Base-by-base conservation (phyloP, 2,888 invertebrate species). In the Epicampocera succincta region DNA sequence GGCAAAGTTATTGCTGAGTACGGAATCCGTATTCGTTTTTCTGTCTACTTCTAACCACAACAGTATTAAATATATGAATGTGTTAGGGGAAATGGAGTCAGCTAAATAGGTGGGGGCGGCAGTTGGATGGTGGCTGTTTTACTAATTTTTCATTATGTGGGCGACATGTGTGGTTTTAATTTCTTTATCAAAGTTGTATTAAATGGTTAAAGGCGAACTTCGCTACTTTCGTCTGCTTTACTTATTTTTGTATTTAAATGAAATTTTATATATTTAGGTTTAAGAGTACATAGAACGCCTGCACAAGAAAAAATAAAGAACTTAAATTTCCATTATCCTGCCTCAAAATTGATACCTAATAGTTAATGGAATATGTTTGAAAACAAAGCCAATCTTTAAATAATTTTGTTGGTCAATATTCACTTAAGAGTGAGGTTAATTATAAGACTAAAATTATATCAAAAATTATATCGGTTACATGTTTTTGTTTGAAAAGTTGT, bases 101-200 rank as follows among this genome's bases (percentile, higher is more conserved):
- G 33, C 33, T 9, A 33, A 33, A 33, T 33, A 9, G 54, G 48
- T 11, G 63, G 60, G 17, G 65, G 50, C 17, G 19, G 58, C 46
- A 76, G 56, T 40, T 56, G 21, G 50, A 79, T 77, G 84, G 80
- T 83, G 48, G 77, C 74, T 75, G 69, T 84, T 85, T 83, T 87
- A 87, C 87, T 88, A 88, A 89, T 88, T 89, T 89, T 86, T 86
- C 87, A 87, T 87, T 86, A 87, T 87, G 86, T 85, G 87, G 86
- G 87, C 86, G 88, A 88, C 88, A 88, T 88, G 88, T 88, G 88
- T 85, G 89, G 88, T 88, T 89, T 88, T 88, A 87, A 88, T 88
- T 88, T 85, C 83, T 87, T 86, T 80, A 68, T 69, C 80, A 75
- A 78, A 82, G 69, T 74, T 78, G 33, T 69, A 58, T 63, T 52